A percentile compares a stretch with the other conserved stretches of the same genome.
Evolutionary conservation across 2,113 vertebrate genomes (phyloP).

Genomic region (Poeciliopsis retropinna): DNA sequence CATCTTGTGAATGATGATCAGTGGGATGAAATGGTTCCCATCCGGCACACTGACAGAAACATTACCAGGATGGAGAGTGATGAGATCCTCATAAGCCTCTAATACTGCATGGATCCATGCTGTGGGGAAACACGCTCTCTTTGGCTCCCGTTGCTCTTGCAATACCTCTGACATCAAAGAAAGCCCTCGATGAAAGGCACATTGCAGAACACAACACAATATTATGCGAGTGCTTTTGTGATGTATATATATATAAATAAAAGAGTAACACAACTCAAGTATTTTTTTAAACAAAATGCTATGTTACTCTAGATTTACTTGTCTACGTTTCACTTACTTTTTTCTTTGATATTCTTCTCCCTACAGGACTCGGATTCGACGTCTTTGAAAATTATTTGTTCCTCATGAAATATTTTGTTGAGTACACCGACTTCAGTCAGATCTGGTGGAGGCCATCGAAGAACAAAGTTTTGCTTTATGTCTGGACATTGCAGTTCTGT

Average conservation of each 20-base stretch:
- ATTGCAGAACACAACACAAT: conserved; percentile 35
- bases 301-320: background rate
- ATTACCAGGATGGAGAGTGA: conserved; percentile 74
- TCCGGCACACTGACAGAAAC: conserved; percentile 59
- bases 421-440: no score
- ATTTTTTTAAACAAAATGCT: conserved; percentile 13
- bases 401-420: no score
- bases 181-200: conserved; percentile 30
- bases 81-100: conserved; percentile 48
- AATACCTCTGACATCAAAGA: conserved; percentile 44
- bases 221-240: conserved; percentile 43
- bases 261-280: conserved; percentile 33
- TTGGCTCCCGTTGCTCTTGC: conserved; percentile 48
- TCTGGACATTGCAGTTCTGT: no score
- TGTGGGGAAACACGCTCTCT: conserved; percentile 52
- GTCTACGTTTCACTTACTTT: conserved; percentile 8
- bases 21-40: conserved; percentile 63
- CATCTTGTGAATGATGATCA: conserved; percentile 56
- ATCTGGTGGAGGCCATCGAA: no score
- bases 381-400: no score
- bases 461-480: no score
- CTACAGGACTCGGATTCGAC: background rate
- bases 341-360: background rate
- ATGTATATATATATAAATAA: conserved; percentile 31
- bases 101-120: conserved; percentile 38